Base-by-base conservation (phyloP, 2,113 vertebrate species). In the Prietella phreatophila region DNA sequence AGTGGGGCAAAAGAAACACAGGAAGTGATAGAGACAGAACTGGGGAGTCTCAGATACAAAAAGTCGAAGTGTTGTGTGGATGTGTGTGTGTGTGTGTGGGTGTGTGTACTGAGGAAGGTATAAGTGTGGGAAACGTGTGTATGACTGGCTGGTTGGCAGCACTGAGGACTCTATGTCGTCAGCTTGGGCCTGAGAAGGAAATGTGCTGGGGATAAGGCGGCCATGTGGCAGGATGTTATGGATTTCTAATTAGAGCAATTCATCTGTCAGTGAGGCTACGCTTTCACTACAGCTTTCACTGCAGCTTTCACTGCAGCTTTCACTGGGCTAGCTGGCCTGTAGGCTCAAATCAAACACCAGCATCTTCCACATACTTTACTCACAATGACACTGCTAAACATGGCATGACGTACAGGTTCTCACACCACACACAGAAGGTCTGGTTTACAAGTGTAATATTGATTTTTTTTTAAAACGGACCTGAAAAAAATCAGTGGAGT, bases 191-290 rank as follows among this genome's bases (percentile, higher is more conserved):
- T 96, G 97, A 97, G 97, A 98, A 99, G 98, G 98, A 99, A 99
- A 97, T 96, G 96, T 96, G 97, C 96, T 96, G 95, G 94, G 97
- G 98, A 99, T 98, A 97, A 98, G 97, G 96, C 96, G 93, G 97
- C 97, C 97, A 98, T 99, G 98, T 99, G 98, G 97, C 98, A 99
- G 98, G 98, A 99, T 99, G 97, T 99, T 99, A 99, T 99, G 98
- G 97, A 97, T 97, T 98, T 99, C 98, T 98, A 99, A 99, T 99
- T 99, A 99, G 97, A 97, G 96, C 97, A 97, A 98, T 99, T 97
- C 97, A 99, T 99, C 98, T 99, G 99, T 99, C 98, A 99, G 96
- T 97, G 94, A 96, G 92, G 95, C 96, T 95, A 94, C 96, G 96
- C 97, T 97, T 98, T 97, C 97, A 97, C 97, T 98, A 95, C 95